Percentiles rank a stretch among this genome's conserved stretches.
Evolutionary conservation across 2,113 vertebrate genomes (phyloP).

Genomic region (Plestiodon gilberti): DNA sequence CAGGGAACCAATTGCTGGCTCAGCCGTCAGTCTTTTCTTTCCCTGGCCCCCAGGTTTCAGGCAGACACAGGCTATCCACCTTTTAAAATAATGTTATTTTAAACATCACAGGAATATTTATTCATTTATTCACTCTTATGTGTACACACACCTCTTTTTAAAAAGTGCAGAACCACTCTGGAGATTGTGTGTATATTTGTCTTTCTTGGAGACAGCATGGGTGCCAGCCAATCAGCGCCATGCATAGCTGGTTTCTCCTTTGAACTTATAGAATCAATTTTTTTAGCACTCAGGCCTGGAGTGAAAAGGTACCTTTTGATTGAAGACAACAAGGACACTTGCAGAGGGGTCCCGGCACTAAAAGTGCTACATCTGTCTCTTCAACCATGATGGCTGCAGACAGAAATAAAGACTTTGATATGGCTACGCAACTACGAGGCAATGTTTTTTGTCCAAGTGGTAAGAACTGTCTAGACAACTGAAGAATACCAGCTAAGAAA

Average conservation of each 20-base stretch:
- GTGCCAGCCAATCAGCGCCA: not conserved
- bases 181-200: not conserved
- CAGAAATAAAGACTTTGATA: not conserved
- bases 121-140: not conserved
- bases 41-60: not conserved
- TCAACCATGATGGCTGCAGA: not conserved
- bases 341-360: not conserved
- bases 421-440: not conserved
- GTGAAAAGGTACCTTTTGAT: not conserved
- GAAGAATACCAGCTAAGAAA: not conserved
- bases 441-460: not conserved
- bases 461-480: not conserved
- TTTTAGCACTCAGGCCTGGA: not conserved
- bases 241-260: not conserved
- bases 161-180: not conserved
- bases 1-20: too few species aligned
- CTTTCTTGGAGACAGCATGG: not conserved
- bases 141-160: not conserved
- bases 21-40: not conserved
- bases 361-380: not conserved
- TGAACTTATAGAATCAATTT: not conserved
- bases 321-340: not conserved
- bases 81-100: not conserved
- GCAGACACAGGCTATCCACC: not conserved
- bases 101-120: not conserved